These are phyloP conservation scores for Seriola dumerili DNA, from an alignment of 2,113 vertebrate species.

Conservation along the genomic window DNA sequence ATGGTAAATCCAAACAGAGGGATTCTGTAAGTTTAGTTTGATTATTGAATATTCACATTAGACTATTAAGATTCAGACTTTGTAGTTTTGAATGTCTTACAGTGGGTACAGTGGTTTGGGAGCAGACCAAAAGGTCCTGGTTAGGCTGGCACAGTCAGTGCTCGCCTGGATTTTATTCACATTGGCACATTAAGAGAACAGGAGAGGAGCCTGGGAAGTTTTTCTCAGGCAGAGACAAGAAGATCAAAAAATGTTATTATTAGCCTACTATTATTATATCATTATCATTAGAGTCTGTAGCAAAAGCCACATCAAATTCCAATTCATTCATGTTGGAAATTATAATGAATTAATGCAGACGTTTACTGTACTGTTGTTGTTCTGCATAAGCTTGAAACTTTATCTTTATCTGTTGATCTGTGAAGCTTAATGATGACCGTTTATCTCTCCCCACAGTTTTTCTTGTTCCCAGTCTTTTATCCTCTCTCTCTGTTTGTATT, in stretches of 20 bases:
- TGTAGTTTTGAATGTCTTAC: slow-evolving; percentile 16
- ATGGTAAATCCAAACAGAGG: background rate
- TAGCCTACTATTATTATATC: too few relatives aligned
- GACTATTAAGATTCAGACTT: background rate
- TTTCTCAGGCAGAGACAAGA: slow-evolving; percentile 16
- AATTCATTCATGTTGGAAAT: background rate
- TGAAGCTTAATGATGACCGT: background rate
- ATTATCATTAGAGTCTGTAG: background rate
- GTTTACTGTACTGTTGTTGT: background rate
- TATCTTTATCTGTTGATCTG: background rate
- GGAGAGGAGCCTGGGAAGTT: slow-evolving; percentile 20
- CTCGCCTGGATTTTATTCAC: slow-evolving; percentile 29
- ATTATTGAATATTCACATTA: background rate
- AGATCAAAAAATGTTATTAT: too few relatives aligned
- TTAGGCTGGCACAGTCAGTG: slow-evolving; percentile 30
- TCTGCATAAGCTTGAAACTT: too few relatives aligned
- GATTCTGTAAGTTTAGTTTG: background rate
- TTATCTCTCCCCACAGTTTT: background rate
- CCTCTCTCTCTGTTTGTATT: background rate
- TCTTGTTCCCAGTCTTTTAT: background rate
- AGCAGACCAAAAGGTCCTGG: slow-evolving; percentile 29
- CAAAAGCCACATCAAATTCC: slow-evolving; percentile 7
- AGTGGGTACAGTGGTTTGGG: slow-evolving; percentile 27
- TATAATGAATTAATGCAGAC: background rate
- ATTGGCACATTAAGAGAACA: slow-evolving; percentile 5